These are phyloP conservation scores for Dreissena polymorpha DNA, from an alignment of 1,140 invertebrate species.

Conservation along the genomic window DNA sequence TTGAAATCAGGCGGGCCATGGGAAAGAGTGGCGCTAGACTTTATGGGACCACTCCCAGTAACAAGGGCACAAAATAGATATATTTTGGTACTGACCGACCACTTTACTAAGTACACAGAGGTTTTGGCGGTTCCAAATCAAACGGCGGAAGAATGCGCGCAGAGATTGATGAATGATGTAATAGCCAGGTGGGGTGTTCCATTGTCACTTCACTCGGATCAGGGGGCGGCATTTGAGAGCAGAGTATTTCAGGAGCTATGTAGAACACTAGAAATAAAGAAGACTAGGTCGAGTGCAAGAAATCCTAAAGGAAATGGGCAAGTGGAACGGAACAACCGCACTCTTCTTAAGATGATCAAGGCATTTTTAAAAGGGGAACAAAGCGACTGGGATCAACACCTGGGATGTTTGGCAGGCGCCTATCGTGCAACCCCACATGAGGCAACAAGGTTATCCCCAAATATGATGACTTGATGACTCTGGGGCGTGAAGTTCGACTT, in stretches of 20 bases:
- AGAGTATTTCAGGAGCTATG: constrained; percentile 29
- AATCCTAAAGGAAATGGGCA: constrained; percentile 32
- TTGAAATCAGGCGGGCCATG: constrained; percentile 3
- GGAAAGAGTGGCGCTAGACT: constrained; percentile 53
- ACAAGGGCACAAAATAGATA: constrained; percentile 61
- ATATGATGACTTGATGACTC: constrained; percentile 9
- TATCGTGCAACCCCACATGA: constrained; percentile 32
- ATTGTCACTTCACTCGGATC: constrained; percentile 10
- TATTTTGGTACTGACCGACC: constrained; percentile 66
- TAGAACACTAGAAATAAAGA: neutral
- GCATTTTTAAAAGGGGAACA: constrained; percentile 22
- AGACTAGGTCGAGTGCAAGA: constrained; percentile 15
- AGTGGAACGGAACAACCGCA: constrained; percentile 22
- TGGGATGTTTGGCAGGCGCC: constrained; percentile 29
- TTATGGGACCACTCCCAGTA: constrained; percentile 64
- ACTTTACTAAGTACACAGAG: constrained; percentile 49
- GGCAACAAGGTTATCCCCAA: constrained; percentile 9
- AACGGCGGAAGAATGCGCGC: constrained; percentile 24
- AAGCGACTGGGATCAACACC: constrained; percentile 28
- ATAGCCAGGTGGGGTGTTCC: constrained; percentile 23
- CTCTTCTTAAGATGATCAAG: constrained; percentile 25
- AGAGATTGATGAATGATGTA: constrained; percentile 4
- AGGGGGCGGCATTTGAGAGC: constrained; percentile 30
- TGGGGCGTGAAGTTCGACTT: too few relatives aligned
- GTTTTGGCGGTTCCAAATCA: constrained; percentile 44